Conservation (phyloP, 2,888 invertebrate genomes). For the Phortica okadai region DNA sequence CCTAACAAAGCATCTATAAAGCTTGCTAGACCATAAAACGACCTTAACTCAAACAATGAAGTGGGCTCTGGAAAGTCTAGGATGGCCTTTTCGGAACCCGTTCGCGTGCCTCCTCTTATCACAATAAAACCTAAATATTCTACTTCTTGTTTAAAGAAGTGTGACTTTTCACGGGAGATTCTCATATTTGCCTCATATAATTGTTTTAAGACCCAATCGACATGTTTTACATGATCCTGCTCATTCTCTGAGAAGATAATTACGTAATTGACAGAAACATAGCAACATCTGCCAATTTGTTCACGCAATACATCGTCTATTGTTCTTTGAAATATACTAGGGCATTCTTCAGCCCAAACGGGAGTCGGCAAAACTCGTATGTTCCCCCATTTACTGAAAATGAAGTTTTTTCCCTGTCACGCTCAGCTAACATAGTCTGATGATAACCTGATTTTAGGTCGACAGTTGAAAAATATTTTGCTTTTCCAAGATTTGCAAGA, state of each 20-base stretch:
- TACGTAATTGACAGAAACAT: conserved; percentile 34
- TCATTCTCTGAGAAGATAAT: conserved; percentile 59
- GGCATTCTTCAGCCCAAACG: conserved; percentile 73
- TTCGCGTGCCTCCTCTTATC: no score
- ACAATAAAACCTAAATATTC: no score
- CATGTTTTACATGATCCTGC: conserved; percentile 8
- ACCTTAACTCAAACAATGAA: neutral
- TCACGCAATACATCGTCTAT: conserved; percentile 48
- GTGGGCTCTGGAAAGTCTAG: neutral
- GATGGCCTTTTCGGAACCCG: conserved; percentile 10
- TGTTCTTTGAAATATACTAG: conserved; percentile 65
- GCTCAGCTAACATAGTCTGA: conserved; percentile 62
- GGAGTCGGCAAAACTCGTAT: conserved; percentile 68
- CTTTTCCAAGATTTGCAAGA: conserved; percentile 68
- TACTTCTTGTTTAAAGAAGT: no score
- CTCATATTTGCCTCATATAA: no score
- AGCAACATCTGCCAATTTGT: conserved; percentile 46
- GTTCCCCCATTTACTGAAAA: conserved; percentile 67
- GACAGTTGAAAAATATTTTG: conserved; percentile 69
- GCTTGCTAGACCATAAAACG: neutral
- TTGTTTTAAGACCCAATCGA: no score
- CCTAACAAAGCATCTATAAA: neutral
- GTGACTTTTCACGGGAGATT: no score
- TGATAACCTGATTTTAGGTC: conserved; percentile 73
- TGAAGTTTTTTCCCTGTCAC: conserved; percentile 64